A percentile compares a stretch with the other conserved stretches of the same genome.
These are phyloP conservation scores for Anastatus disparis DNA, from an alignment of 1,140 invertebrate genomes.

Conservation along the genomic window DNA sequence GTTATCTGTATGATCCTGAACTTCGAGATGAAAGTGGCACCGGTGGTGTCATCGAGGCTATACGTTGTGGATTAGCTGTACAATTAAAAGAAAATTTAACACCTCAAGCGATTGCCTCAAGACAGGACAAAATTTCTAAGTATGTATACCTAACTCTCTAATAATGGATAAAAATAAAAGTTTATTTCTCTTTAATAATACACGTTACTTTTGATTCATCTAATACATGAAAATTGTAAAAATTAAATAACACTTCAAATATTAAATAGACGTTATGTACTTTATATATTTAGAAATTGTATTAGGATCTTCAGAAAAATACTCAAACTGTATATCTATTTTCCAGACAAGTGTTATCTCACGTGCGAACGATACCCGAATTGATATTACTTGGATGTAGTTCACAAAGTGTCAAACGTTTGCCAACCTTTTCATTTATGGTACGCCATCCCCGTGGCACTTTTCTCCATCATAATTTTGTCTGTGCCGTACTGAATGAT, in stretches of 20 bases:
- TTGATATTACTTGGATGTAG: slow-evolving; percentile 83
- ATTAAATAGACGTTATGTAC: no score
- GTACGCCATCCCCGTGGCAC: slow-evolving; percentile 82
- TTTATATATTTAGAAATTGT: no score
- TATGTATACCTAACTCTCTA: no score
- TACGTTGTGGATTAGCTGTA: slow-evolving; percentile 86
- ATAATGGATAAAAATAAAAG: no score
- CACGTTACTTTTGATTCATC: no score
- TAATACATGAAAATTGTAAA: no score
- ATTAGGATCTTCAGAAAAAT: no score
- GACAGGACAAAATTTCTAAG: slow-evolving; percentile 81
- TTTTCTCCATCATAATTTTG: slow-evolving; percentile 91
- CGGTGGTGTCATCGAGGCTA: slow-evolving; percentile 83
- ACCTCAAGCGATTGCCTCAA: slow-evolving; percentile 75
- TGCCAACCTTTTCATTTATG: slow-evolving; percentile 89
- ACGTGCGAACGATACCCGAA: slow-evolving; percentile 80
- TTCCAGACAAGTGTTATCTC: slow-evolving; percentile 77
- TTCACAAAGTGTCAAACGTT: slow-evolving; percentile 71
- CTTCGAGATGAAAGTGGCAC: slow-evolving; percentile 88
- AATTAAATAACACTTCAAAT: no score
- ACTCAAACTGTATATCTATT: no score
- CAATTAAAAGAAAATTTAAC: slow-evolving; percentile 87
- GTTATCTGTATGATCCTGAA: slow-evolving; percentile 65
- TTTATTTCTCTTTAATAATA: no score
- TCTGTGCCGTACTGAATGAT: slow-evolving; percentile 88